Evolutionary conservation across 2,888 invertebrate species (phyloP), one percentile per base, ranked within the genome.

Genomic region (Horisme vitalbata): DNA sequence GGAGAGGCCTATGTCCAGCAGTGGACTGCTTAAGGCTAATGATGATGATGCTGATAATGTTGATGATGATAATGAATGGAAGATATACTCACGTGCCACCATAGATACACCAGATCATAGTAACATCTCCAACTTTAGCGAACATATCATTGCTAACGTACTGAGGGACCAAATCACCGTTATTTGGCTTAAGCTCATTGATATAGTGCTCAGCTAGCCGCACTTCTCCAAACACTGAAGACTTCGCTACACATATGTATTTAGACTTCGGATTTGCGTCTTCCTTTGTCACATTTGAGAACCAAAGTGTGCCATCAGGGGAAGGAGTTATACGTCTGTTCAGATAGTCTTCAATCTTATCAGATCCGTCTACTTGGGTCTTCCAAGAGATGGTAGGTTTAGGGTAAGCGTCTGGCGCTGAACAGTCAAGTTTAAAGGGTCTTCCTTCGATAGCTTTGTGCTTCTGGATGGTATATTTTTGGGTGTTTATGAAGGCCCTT

Each of bases 1-100:
- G n/a, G n/a, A n/a, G n/a, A n/a, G n/a, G n/a, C n/a, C n/a, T n/a
- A n/a, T n/a, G n/a, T n/a, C n/a, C n/a, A n/a, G n/a, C n/a, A n/a
- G n/a, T n/a, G n/a, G n/a, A n/a, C n/a, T n/a, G n/a, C n/a, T n/a
- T n/a, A n/a, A n/a, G n/a, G n/a, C n/a, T n/a, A n/a, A n/a, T n/a
- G n/a, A n/a, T n/a, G n/a, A n/a, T n/a, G n/a, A n/a, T n/a, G n/a
- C n/a, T n/a, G n/a, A n/a, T n/a, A n/a, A n/a, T n/a, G n/a, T n/a
- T n/a, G n/a, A n/a, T n/a, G n/a, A n/a, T n/a, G n/a, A n/a, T n/a
- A n/a, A n/a, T n/a, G n/a, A n/a, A n/a, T n/a, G n/a, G n/a, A n/a
- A n/a, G n/a, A n/a, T n/a, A 10, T 15, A 80, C 84, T 82, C 36
- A 87, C 87, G 72, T 79, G 49, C 87, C 83, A 30, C 83, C 84